Conservation (phyloP, 2,113 vertebrate species). For the Cinclus cinclus region DNA sequence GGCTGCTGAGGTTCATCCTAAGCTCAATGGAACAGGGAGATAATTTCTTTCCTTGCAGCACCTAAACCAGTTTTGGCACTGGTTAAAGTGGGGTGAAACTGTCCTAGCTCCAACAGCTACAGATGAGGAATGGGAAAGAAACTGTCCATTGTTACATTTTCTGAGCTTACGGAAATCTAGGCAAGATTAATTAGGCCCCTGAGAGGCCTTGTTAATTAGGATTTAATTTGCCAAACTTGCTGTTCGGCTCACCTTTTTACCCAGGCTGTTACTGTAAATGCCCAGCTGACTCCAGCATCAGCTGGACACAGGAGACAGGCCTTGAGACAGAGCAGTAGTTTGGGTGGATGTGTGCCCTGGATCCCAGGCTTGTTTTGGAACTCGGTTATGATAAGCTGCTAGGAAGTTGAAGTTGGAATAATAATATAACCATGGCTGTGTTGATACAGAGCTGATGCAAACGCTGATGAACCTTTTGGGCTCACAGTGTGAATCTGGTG, state of each 20-base stretch:
- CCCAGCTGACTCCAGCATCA: neutral
- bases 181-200: neutral
- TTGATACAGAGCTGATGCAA: neutral
- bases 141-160: neutral
- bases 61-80: rapidly evolving
- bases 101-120: neutral
- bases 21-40: neutral
- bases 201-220: neutral
- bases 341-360: neutral
- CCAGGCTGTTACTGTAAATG: neutral
- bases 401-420: neutral
- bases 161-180: neutral
- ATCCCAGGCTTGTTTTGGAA: neutral
- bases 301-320: neutral
- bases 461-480: neutral
- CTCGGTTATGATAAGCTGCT: neutral
- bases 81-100: neutral
- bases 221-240: neutral
- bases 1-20: neutral
- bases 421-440: neutral
- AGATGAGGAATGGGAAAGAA: neutral
- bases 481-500: neutral
- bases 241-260: neutral
- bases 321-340: neutral
- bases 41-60: neutral